Evolutionary conservation across 2,113 vertebrate genomes (phyloP), one percentile per base, ranked within the genome.

Genomic region (Cyprichromis sp.): DNA sequence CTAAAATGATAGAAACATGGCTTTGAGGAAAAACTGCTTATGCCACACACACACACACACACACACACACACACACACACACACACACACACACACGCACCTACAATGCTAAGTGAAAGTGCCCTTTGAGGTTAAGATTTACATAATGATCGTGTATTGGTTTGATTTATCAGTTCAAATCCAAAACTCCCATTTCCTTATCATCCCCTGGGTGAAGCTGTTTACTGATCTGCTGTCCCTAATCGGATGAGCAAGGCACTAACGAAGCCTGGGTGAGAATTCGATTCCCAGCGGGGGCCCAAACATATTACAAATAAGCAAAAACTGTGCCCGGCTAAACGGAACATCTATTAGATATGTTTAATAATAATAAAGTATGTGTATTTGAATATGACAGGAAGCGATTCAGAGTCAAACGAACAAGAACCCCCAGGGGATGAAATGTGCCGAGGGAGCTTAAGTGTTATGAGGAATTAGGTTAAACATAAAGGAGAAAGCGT

Each of bases 101-200:
- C 8, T 36, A 40, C 16, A 78, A 45, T 47, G 80, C 76, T 83
- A 90, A 89, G 68, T 88, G 80, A 71, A 90, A 82, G 80, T 91
- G 93, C 88, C 91, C 93, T 93, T 59, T 8, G 40, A 93, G 92
- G 90, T 93, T 83, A 89, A 26, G 80, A 95, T 95, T 92, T 91
- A 86, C 94, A 94, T 94, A 94, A 94, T 84, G 89, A 89, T 91
- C 31, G 5, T 16, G 19, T 85, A 93, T 90, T 78, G 34, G 45
- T 91, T 91, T 95, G 94, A 95, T 95, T 93, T 93, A 95, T 94
- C 68, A 55, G 29, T 82, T 91, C 24, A 80, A 87, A 86, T 92
- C 14, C 81, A 57, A 52, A 47, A 34, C 80, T 82, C 84, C 21
- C 21, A 53, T 78, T 53, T 38, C 47, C n/a, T 54, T 80, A 76